Base-by-base conservation (phyloP, 2,888 invertebrate species). In the Caenorhabditis virilis region DNA sequence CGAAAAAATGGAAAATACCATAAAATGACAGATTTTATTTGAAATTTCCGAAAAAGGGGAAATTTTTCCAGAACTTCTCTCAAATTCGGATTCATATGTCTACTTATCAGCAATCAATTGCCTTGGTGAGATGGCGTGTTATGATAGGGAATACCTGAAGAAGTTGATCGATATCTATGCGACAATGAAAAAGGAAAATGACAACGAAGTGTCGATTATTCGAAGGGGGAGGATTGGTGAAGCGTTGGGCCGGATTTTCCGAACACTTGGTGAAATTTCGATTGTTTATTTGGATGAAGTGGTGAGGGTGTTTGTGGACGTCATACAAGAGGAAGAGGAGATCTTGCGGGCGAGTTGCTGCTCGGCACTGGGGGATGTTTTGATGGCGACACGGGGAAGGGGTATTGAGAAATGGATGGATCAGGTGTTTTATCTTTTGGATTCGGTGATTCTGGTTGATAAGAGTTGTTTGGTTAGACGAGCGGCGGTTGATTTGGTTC, bases 101-200 rank as follows among this genome's bases (percentile, higher is more conserved):
- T 80, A 55, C 49, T 56, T 80, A 47, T 55, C 77, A 5, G 75
- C 78, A 4, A 73, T 80, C 49, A 79, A 78, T 51, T 63, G 69
- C 22, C 50, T 80, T 18, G 74, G 76, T 20, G 78, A 80, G 53
- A 62, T 79, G 41, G 68, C 70, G 1, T 55, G 45, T 42, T 69
- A 54, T 51, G 60, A 77, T 33, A 43, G 56, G 7, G 48, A 53
- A 9, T 58, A 50, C 42, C 63, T 79, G 18, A 55, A 56, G 1
- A 36, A 48, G 3, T 16, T 75, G n/a, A 53, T 78, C 30, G 53
- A 67, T 9, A 49, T 69, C 22, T 76, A 73, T 47, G 51, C 46
- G 20, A 56, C 48, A 2, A n/a, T 58, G 38, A 1, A 26, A n/a
- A 27, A 39, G 11, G 39, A 23, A 35, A 35, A 16, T 27, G 47